phyloP scores from a whole-genome alignment of 2,113 vertebrate genomes.

The Stegastes partitus region DNA sequence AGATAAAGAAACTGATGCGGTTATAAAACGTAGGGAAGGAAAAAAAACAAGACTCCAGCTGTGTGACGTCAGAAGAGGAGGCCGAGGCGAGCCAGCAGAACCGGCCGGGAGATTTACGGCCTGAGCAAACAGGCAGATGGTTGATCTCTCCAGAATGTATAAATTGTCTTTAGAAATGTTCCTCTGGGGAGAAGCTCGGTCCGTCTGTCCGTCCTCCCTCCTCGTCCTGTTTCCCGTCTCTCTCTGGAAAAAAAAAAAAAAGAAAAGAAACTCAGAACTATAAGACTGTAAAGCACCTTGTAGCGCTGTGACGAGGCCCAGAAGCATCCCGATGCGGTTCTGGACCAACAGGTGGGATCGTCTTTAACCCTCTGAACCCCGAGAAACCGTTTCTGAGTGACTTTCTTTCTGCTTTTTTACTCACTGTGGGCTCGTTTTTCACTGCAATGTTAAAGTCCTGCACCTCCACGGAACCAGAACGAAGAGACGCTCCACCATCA shows the following conservation, averaged over 20 bases:
- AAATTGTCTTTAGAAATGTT: constrained; percentile 86
- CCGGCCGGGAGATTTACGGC: constrained; percentile 81
- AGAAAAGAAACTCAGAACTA: constrained; percentile 72
- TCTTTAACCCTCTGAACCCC: no score
- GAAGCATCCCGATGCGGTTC: constrained; percentile 39
- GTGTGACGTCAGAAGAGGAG: constrained; percentile 45
- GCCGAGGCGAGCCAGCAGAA: constrained; percentile 75
- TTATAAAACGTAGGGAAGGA: not conserved
- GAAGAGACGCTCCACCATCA: no score
- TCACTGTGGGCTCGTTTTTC: no score
- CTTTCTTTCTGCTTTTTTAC: no score
- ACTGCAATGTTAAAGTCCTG: no score
- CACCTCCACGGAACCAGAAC: no score
- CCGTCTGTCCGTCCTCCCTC: constrained; percentile 62
- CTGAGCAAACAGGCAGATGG: constrained; percentile 80
- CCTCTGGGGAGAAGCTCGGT: constrained; percentile 77
- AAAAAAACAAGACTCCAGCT: constrained; percentile 25
- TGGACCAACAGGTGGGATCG: constrained; percentile 55
- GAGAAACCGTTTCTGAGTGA: no score
- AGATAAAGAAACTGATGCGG: constrained; percentile 14
- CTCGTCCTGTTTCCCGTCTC: constrained; percentile 50
- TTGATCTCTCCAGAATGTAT: constrained; percentile 85
- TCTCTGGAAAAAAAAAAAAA: constrained; percentile 65
- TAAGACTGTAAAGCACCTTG: constrained; percentile 73
- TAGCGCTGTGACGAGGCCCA: constrained; percentile 69